Conservation (phyloP, 2,888 invertebrate genomes). For the Agrenia bidenticulata region DNA sequence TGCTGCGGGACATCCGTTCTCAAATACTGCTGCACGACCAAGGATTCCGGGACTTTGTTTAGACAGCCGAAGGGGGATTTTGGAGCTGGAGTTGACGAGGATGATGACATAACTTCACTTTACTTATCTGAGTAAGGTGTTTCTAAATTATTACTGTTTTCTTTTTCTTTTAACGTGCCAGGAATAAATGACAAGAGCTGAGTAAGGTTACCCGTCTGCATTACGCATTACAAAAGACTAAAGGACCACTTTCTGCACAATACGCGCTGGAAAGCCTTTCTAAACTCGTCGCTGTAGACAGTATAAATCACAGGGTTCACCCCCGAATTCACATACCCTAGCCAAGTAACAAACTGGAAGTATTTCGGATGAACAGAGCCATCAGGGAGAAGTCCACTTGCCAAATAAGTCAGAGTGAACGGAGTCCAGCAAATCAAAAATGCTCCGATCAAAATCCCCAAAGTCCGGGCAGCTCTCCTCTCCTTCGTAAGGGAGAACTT, state of each 20-base stretch:
- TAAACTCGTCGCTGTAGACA: constrained; percentile 90
- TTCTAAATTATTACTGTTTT: not conserved
- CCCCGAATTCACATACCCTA: constrained; percentile 88
- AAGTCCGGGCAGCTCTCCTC: constrained; percentile 46
- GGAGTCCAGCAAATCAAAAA: constrained; percentile 51
- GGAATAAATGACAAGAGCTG: too few species aligned
- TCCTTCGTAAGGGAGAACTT: constrained; percentile 47
- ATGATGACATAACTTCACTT: constrained; percentile 7
- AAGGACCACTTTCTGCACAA: not conserved
- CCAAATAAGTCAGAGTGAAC: constrained; percentile 38
- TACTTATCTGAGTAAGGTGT: constrained; percentile 12
- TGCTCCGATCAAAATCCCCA: constrained; percentile 47
- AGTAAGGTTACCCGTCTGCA: too few species aligned
- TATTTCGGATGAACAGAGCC: constrained; percentile 55
- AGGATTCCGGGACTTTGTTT: not conserved
- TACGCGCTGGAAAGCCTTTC: constrained; percentile 56
- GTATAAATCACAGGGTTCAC: constrained; percentile 93
- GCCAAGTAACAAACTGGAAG: constrained; percentile 88
- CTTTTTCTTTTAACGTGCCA: too few species aligned
- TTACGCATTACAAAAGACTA: too few species aligned
- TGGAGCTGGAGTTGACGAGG: not conserved
- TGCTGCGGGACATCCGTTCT: constrained; percentile 56
- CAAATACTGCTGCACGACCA: constrained; percentile 46
- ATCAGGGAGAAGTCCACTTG: constrained; percentile 24
- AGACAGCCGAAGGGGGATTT: not conserved